Evolutionary conservation across 2,797 vertebrate species (phyloP).

Genomic region (Bovichtus variegatus): DNA sequence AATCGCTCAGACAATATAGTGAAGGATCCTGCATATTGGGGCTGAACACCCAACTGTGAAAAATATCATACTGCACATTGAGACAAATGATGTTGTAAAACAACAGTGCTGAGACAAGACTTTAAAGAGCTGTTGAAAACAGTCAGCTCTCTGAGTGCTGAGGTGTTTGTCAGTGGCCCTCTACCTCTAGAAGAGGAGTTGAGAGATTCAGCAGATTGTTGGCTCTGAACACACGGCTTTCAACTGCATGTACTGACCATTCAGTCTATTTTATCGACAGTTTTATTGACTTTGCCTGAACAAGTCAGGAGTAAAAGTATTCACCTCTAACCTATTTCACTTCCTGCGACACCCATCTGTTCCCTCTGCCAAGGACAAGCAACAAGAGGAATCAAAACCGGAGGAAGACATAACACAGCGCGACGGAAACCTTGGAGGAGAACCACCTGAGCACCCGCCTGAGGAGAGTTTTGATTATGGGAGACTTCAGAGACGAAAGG

Average conservation of each 20-base stretch:
- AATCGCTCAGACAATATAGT: too few species aligned
- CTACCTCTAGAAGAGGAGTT: too few species aligned
- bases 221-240: neutral
- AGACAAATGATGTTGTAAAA: neutral
- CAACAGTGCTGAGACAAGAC: neutral
- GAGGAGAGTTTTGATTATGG: too few species aligned
- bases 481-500: too few species aligned
- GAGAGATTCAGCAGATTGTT: too few species aligned
- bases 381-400: neutral
- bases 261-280: slow-evolving; percentile 1
- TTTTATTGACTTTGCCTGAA: neutral
- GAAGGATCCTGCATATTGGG: neutral
- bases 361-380: neutral
- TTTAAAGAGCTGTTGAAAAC: too few species aligned
- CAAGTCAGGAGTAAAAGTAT: neutral
- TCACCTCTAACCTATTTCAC: neutral
- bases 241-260: neutral
- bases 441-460: neutral
- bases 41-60: neutral
- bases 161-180: too few species aligned
- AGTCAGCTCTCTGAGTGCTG: too few species aligned
- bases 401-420: neutral
- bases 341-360: neutral
- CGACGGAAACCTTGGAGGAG: neutral
- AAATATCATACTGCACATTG: neutral